Evolutionary conservation across 2,797 vertebrate species (phyloP), one percentile per base, ranked within the genome.

Genomic region (Columba guinea): DNA sequence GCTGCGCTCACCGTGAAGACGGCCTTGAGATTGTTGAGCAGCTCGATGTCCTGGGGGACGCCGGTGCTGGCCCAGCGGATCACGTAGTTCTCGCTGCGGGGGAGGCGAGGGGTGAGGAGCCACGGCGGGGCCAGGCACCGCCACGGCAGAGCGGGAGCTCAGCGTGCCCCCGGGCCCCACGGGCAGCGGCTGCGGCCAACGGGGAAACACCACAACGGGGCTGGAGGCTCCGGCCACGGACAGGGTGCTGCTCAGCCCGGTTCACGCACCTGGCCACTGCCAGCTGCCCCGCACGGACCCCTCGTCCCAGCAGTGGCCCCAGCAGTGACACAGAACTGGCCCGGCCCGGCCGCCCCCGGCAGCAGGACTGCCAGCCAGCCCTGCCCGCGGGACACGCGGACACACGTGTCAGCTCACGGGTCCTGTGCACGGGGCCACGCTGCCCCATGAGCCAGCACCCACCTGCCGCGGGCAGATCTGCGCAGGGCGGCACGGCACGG

Each of bases 41-140:
- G 84, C 58, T 97, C 96, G 5, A 97, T 95, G 79, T 97, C 94
- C 89, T 97, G 95, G 0, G 97, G 97, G 21, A 97, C 93, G 0
- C 96, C 96, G 0, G 96, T 96, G 87, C 96, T 97, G 89, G 96
- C 97, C 97, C 97, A 97, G 90, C 89, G 92, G 89, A 97, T 95
- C 88, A 97, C 93, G 4, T 97, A 97, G 91, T 89, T 97, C 87
- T 97, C 97, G 1, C 97, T 97, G 90, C 1, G 1, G 39, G 21
- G 15, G 2, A 10, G 28, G 39, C 0, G 18, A 41, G 58, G 5
- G 28, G 2, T 85, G 30, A 87, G 62, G 30, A 68, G 27, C 48
- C 1, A 4, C 1, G 1, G 32, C 3, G 0, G 17, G 14, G 26
- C 5, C 13, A 0, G 44, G 55, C 18, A 26, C 24, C 0, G 2